phyloP scores from a whole-genome alignment of 2,888 invertebrate genomes.

The Periphyllus acericola region DNA sequence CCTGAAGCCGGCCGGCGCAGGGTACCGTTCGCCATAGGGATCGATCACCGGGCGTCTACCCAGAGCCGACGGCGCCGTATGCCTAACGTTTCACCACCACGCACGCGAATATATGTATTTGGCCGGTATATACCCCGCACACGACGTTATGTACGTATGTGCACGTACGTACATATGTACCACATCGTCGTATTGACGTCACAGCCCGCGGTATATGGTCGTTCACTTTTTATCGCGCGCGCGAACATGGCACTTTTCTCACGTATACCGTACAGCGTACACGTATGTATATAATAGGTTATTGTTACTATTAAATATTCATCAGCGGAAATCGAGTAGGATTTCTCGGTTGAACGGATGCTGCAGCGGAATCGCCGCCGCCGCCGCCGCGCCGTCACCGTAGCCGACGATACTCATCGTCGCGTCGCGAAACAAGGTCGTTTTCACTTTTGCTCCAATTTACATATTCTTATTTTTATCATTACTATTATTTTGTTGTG shows the following conservation, averaged over 20 bases:
- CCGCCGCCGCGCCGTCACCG: neutral
- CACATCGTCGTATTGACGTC: neutral
- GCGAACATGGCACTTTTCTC: neutral
- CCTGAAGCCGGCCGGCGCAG: neutral
- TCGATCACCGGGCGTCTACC: slow-evolving; percentile 61
- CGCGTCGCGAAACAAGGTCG: slow-evolving; percentile 59
- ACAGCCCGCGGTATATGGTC: neutral
- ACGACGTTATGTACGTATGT: neutral
- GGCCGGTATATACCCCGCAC: neutral
- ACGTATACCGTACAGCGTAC: neutral
- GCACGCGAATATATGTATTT: neutral
- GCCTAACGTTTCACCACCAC: neutral
- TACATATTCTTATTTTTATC: neutral
- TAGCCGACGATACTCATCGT: neutral
- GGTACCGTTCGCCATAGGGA: neutral
- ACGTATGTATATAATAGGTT: neutral
- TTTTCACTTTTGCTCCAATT: slow-evolving; percentile 60
- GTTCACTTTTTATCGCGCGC: neutral
- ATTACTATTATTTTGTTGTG: neutral
- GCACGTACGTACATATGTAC: neutral
- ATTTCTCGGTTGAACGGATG: slow-evolving; percentile 9
- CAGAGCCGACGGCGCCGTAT: neutral
- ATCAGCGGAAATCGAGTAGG: slow-evolving; percentile 18
- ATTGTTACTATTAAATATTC: neutral
- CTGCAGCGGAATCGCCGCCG: neutral